Base-by-base conservation (phyloP, 2,797 vertebrate genomes). In the Megalops cyprinoides region DNA sequence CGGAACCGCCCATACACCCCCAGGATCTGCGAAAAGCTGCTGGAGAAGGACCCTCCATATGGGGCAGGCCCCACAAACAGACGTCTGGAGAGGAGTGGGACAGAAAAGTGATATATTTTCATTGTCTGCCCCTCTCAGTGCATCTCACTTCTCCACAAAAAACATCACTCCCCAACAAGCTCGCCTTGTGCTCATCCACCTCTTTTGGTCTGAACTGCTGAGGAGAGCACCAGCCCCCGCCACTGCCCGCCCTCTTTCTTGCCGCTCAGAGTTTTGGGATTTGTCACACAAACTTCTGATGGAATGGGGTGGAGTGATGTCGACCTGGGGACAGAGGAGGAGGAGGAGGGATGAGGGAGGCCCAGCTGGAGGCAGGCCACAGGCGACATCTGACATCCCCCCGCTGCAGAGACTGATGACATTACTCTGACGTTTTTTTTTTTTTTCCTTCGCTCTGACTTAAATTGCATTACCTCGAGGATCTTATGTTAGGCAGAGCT, bases 341-440 rank as follows among this genome's bases (percentile, higher is more conserved):
- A 48, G 88, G 80, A 91, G 81, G 90, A 90, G 87, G 90, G 87
- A 91, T 85, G 83, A 91, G 87, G 90, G 89, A 79, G 85, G 83
- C 88, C 90, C 89, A 78, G 89, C 87, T 94, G 90, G 89, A 94
- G 92, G 92, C 87, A 91, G 85, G 94, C 94, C 92, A 92, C 92
- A 90, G 93, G 94, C 92, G 92, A 92, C 89, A 93, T 95, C 89
- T 94, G 93, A 95, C 91, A 92, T 93, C n/a, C 85, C 83, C 91
- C 92, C 93, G 89, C 93, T 94, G 91, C 90, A 95, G 88, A 89
- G 90, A 93, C 93, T 95, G 93, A 95, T 95, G 94, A 96, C 94
- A 92, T 93, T 92, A 95, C 86, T 87, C 85, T 92, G 93, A 94
- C 90, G 92, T 93, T 92, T 90, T 89, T 84, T n/a, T n/a, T n/a